These are phyloP conservation scores for Nysson spinosus DNA, from an alignment of 2,888 invertebrate species.

Conservation along the genomic window DNA sequence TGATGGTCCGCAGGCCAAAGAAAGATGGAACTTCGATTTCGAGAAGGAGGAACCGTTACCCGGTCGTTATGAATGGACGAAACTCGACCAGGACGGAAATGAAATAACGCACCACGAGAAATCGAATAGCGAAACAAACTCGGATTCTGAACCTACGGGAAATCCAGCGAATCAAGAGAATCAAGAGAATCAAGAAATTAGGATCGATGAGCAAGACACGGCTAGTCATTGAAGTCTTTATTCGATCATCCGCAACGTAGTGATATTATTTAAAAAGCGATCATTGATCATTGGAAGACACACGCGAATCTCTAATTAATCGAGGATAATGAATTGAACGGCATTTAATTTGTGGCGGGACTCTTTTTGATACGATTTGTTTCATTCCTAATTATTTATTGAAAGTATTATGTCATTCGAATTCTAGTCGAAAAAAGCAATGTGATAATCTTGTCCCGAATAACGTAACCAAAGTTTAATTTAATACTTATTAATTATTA, in stretches of 20 bases:
- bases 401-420: too few relatives aligned
- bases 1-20: constrained; percentile 69
- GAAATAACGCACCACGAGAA: constrained; percentile 26
- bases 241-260: not conserved
- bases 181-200: constrained; percentile 17
- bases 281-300: too few relatives aligned
- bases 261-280: not conserved
- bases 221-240: not conserved
- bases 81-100: constrained; percentile 57
- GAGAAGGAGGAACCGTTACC: constrained; percentile 78
- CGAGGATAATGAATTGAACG: too few relatives aligned
- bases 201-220: not conserved
- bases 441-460: too few relatives aligned
- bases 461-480: not conserved
- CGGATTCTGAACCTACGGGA: constrained; percentile 13
- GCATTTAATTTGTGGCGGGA: too few relatives aligned
- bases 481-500: too few relatives aligned
- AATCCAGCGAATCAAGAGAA: constrained; percentile 17
- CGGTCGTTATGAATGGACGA: constrained; percentile 79
- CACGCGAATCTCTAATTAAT: too few relatives aligned
- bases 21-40: constrained; percentile 81
- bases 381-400: too few relatives aligned
- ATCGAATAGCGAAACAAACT: constrained; percentile 6
- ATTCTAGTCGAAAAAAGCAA: not conserved
- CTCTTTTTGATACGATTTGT: too few relatives aligned